These are phyloP conservation scores for Alloscopus bannaensis DNA, from an alignment of 2,888 invertebrate genomes.

Conservation along the genomic window DNA sequence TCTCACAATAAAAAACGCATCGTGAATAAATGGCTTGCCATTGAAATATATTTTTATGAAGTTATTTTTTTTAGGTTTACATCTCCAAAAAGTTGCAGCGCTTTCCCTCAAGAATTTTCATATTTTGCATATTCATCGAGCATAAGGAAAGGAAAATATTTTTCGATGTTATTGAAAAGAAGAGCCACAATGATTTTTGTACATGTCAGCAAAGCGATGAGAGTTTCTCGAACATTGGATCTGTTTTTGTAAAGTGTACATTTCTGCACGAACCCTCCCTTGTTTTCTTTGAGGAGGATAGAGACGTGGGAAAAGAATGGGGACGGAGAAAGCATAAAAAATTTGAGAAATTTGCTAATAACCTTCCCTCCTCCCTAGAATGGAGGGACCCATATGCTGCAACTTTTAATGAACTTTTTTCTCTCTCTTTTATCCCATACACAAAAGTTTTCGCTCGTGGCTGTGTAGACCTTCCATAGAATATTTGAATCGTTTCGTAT, in stretches of 20 bases:
- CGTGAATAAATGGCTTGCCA: constrained; percentile 43
- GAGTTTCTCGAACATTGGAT: background rate
- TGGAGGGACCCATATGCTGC: constrained; percentile 47
- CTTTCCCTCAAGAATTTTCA: constrained; percentile 16
- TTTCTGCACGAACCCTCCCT: no score
- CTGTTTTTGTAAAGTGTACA: no score
- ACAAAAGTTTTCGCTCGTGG: constrained; percentile 10
- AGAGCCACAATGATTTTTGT: constrained; percentile 1
- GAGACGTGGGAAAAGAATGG: constrained; percentile 53
- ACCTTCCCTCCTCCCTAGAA: constrained; percentile 52
- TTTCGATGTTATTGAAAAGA: constrained; percentile 30
- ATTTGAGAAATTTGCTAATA: constrained; percentile 64
- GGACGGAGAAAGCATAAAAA: constrained; percentile 33
- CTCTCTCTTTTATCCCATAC: constrained; percentile 23
- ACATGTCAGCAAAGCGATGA: background rate
- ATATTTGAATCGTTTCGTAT: constrained; percentile 67
- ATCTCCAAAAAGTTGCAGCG: background rate
- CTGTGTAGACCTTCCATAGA: constrained; percentile 60
- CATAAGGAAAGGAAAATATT: background rate
- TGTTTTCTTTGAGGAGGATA: constrained; percentile 34
- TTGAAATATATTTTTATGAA: constrained; percentile 59
- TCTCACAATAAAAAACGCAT: background rate
- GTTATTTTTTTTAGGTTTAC: constrained; percentile 35
- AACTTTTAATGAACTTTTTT: constrained; percentile 63
- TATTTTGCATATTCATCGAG: constrained; percentile 44